Conservation (phyloP, 2,888 invertebrate genomes). For the Periphyllus acericola region DNA sequence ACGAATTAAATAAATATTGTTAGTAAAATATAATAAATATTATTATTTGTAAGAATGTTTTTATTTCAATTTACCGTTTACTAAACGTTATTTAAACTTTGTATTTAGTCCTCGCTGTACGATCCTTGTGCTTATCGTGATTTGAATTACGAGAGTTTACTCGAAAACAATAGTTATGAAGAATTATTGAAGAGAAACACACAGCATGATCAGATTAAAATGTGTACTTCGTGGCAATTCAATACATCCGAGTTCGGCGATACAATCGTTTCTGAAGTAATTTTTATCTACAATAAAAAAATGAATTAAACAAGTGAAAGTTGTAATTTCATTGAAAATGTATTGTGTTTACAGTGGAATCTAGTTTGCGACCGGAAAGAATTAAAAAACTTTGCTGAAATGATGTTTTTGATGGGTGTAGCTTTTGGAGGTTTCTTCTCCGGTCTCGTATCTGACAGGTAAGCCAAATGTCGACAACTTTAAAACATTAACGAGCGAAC, state of each 20-base stretch:
- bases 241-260: conserved; percentile 72
- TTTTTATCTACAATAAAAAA: conserved; percentile 10
- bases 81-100: neutral
- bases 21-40: neutral
- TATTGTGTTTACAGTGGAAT: conserved; percentile 71
- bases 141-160: conserved; percentile 30
- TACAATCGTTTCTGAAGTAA: conserved; percentile 77
- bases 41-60: neutral
- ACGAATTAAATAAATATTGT: neutral
- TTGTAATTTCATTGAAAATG: neutral
- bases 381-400: conserved; percentile 79
- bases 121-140: conserved; percentile 44
- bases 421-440: conserved; percentile 82
- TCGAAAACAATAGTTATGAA: neutral
- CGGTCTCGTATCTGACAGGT: conserved; percentile 82
- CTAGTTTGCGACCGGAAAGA: conserved; percentile 79
- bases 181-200: conserved; percentile 13
- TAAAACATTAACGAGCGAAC: conserved; percentile 15
- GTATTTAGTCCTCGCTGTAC: conserved; percentile 20
- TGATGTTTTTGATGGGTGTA: conserved; percentile 80
- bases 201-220: conserved; percentile 66
- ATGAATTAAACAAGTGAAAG: neutral
- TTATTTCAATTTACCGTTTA: neutral
- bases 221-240: conserved; percentile 75
- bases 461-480: conserved; percentile 65